A percentile compares a stretch with the other conserved stretches of the same genome.
phyloP scores from a whole-genome alignment of 2,888 invertebrate species.

The Branchipolynoe longqiensis region DNA sequence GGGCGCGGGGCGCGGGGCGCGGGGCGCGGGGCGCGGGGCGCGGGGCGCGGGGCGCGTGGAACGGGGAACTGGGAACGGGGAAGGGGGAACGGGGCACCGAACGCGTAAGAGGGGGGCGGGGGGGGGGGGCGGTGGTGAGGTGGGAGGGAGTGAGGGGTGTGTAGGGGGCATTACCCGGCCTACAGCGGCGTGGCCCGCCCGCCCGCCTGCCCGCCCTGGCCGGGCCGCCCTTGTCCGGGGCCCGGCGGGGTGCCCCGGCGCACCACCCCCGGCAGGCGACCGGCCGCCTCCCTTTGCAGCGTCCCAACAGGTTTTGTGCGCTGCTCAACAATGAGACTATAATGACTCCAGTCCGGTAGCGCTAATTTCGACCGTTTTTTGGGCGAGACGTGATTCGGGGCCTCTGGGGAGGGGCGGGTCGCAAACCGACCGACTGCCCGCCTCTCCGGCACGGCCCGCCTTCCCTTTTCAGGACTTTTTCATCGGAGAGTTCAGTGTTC shows the following conservation, averaged over 20 bases:
- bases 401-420: conserved; percentile 45
- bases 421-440: conserved; percentile 27
- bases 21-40: no score
- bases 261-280: conserved; percentile 15
- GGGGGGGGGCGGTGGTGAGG: no score
- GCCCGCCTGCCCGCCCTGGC: conserved; percentile 1
- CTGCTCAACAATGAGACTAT: conserved; percentile 33
- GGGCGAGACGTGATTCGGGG: conserved; percentile 17
- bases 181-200: neutral
- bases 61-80: neutral
- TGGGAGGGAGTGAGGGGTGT: no score
- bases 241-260: conserved; percentile 23
- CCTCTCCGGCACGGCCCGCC: conserved; percentile 44
- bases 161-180: no score
- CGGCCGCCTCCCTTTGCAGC: neutral
- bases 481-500: conserved; percentile 25
- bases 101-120: no score
- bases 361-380: conserved; percentile 51
- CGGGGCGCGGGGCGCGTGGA: no score
- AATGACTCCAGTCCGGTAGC: conserved; percentile 50
- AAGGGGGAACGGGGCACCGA: neutral
- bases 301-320: conserved; percentile 52
- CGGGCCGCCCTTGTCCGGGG: conserved; percentile 39
- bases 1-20: neutral
- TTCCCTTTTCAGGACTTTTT: conserved; percentile 46